These are phyloP conservation scores for Gastracanthus pulcherrimus DNA, from an alignment of 2,888 invertebrate species.

Conservation along the genomic window DNA sequence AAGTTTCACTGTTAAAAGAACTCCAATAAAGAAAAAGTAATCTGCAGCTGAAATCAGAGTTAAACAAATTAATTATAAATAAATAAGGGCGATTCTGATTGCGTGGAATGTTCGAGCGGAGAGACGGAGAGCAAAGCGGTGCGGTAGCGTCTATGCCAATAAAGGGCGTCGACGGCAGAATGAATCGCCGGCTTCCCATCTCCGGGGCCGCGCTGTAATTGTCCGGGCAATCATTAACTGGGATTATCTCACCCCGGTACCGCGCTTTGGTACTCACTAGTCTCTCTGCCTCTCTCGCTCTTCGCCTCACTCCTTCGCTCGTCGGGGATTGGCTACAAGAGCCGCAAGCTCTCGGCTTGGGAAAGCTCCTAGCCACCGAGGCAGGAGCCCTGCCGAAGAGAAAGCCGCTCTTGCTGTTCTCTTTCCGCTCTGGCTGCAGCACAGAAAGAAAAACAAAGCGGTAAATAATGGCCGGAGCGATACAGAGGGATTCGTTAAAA, in stretches of 20 bases:
- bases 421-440: not conserved
- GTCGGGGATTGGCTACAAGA: conserved; percentile 35
- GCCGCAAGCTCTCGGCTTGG: conserved; percentile 20
- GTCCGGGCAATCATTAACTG: conserved; percentile 72
- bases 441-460: conserved; percentile 52
- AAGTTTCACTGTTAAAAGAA: too few species aligned
- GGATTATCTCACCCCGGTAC: conserved; percentile 70
- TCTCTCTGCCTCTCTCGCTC: conserved; percentile 20
- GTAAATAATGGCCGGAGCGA: conserved; percentile 50
- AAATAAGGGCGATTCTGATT: conserved; percentile 43
- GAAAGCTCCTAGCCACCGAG: conserved; percentile 26
- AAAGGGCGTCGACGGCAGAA: conserved; percentile 61
- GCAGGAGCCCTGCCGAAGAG: not conserved
- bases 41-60: conserved; percentile 4
- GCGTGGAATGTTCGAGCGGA: conserved; percentile 1
- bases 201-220: conserved; percentile 66
- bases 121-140: conserved; percentile 39
- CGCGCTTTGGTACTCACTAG: conserved; percentile 57
- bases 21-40: not conserved
- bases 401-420: conserved; percentile 33
- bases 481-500: conserved; percentile 39
- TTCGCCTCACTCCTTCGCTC: conserved; percentile 5
- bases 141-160: conserved; percentile 58
- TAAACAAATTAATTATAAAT: conserved; percentile 48
- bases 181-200: conserved; percentile 66